These are phyloP conservation scores for Hyphantria cunea DNA, from an alignment of 1,140 invertebrate genomes.

Conservation along the genomic window DNA sequence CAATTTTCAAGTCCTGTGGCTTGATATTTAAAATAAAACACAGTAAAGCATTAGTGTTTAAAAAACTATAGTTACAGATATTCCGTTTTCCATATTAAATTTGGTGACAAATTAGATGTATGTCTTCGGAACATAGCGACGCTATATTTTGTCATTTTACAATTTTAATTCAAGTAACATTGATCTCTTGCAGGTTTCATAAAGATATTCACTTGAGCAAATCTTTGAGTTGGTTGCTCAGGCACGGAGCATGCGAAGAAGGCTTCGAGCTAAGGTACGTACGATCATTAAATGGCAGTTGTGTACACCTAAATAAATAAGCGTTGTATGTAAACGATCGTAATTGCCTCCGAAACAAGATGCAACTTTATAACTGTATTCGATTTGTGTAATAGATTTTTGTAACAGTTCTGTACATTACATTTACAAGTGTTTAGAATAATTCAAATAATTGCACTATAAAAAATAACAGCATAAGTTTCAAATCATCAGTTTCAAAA, in stretches of 20 bases:
- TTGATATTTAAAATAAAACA: constrained; percentile 21
- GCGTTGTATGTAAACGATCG: no score
- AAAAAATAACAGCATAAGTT: no score
- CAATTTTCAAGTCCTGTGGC: constrained; percentile 27
- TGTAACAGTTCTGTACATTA: no score
- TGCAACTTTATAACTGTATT: no score
- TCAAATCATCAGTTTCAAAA: no score
- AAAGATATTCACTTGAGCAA: constrained; percentile 85
- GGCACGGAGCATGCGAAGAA: constrained; percentile 86
- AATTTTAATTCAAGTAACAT: neutral
- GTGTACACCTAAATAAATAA: neutral
- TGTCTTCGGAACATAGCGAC: neutral
- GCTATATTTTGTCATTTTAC: constrained; percentile 16
- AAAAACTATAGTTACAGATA: constrained; percentile 2
- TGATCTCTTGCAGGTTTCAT: constrained; percentile 47
- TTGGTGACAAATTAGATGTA: neutral
- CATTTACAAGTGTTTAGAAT: no score
- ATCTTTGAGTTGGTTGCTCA: constrained; percentile 86
- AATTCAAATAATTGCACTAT: no score
- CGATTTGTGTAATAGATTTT: no score
- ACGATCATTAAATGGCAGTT: neutral
- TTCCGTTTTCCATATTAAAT: neutral
- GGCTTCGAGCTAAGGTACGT: constrained; percentile 81
- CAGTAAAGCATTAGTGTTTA: constrained; percentile 4
- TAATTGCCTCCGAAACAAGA: no score